phyloP scores from a whole-genome alignment of 2,797 vertebrate genomes.

The Lemur catta region DNA sequence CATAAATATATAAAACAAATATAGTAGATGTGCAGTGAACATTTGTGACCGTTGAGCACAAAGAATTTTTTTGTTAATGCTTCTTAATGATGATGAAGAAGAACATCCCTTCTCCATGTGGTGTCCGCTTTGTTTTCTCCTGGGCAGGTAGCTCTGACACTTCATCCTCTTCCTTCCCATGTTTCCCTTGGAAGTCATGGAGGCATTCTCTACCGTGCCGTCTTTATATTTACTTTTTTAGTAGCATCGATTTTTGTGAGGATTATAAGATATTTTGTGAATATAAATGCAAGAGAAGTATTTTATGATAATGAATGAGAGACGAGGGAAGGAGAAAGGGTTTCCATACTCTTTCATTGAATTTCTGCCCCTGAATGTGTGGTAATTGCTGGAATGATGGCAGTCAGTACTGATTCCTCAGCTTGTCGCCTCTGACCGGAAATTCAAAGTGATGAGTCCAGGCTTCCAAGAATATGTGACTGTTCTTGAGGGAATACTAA shows the following conservation, averaged over 20 bases:
- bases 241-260: slow-evolving; percentile 47
- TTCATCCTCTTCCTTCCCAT: not conserved
- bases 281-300: slow-evolving; percentile 27
- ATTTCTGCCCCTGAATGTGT: not conserved
- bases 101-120: not conserved
- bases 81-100: not conserved
- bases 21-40: not conserved
- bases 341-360: not conserved
- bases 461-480: slow-evolving; percentile 49
- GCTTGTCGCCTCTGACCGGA: not conserved
- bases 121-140: not conserved
- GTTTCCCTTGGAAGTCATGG: slow-evolving; percentile 1
- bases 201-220: not conserved
- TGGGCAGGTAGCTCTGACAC: not conserved
- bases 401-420: not conserved
- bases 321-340: not conserved
- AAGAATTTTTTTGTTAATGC: not conserved
- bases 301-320: slow-evolving; percentile 39
- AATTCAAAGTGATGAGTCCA: not conserved
- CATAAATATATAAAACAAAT: not conserved
- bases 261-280: slow-evolving; percentile 47
- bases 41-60: not conserved
- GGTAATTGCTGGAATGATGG: slow-evolving; percentile 44
- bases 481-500: slow-evolving; percentile 9
- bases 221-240: slow-evolving; percentile 47